Percentiles rank a stretch among this genome's conserved stretches.
Evolutionary conservation across 2,888 invertebrate species (phyloP).

Genomic region (Brenthis daphne): DNA sequence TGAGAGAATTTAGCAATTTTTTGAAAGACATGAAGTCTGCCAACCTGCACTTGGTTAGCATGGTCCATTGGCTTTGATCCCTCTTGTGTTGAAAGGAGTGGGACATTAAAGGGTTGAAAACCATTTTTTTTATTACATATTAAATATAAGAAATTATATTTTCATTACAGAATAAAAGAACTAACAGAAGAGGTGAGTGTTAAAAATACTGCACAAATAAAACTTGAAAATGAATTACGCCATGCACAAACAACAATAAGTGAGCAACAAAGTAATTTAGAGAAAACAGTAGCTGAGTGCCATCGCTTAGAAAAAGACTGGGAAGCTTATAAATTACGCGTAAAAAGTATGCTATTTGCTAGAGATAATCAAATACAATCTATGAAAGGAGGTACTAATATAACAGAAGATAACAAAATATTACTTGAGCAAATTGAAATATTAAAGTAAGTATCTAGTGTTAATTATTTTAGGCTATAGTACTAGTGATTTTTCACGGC

Average conservation of each 20-base stretch:
- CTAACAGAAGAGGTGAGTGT: slow-evolving; percentile 50
- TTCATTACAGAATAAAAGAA: slow-evolving; percentile 29
- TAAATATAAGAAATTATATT: background rate
- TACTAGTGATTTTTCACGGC: no score
- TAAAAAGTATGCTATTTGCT: slow-evolving; percentile 66
- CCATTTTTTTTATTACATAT: background rate
- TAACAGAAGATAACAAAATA: slow-evolving; percentile 61
- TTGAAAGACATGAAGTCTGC: no score
- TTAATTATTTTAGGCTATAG: no score
- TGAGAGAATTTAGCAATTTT: no score
- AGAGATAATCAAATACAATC: slow-evolving; percentile 69
- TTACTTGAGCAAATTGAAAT: slow-evolving; percentile 61
- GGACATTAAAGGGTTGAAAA: no score
- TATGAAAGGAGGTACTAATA: slow-evolving; percentile 56
- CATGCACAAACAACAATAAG: slow-evolving; percentile 61
- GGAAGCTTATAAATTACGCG: slow-evolving; percentile 71
- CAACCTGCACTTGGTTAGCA: no score
- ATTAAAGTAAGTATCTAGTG: slow-evolving; percentile 58
- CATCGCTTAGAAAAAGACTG: slow-evolving; percentile 67
- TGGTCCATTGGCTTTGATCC: no score
- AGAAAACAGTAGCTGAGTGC: slow-evolving; percentile 61
- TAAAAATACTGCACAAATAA: slow-evolving; percentile 48
- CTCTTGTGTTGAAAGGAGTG: no score
- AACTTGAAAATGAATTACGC: slow-evolving; percentile 64
- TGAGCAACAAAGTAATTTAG: slow-evolving; percentile 58